Evolutionary conservation across 2,113 vertebrate species (phyloP), one percentile per base, ranked within the genome.

Genomic region (Odocoileus virginianus): DNA sequence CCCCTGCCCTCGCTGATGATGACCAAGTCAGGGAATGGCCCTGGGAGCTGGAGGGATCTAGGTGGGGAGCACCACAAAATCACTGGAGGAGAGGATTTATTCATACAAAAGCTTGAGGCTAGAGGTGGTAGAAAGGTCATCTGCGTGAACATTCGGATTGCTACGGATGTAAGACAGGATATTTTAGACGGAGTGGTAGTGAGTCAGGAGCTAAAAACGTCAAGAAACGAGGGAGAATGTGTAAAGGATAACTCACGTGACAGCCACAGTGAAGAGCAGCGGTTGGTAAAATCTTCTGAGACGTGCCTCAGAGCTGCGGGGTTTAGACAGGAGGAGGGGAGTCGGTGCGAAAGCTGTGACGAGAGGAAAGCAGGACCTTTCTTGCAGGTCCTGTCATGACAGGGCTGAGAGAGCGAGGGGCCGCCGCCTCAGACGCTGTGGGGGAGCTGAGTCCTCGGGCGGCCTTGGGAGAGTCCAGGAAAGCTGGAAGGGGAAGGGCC

Each of bases 201-300:
- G 94, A 95, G n/a, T 98, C 86, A 93, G 94, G 76, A 78, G 50
- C 89, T 93, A 91, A 97, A 91, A 58, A 0, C 6, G 45, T 36
- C 43, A 7, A 16, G 15, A 60, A 61, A 12, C 3, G 61, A 83
- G 28, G 74, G 78, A 28, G 87, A 78, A 13, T 83, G 30, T 21
- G 19, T 16, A 21, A 43, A 8, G n/a, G 25, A 8, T 30, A 7
- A 7, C 6, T 2, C 16, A 7, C 1, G 5, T 19, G 45, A 57
- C 33, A 52, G 11, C 40, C 16, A 9, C 55, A 28, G 5, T 17
- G 21, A 74, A 36, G 25, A 36, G 14, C 3, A 30, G 40, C 2
- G 30, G 76, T 12, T 14, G 55, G 10, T 40, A 2, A 9, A 21
- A 55, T 45, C 23, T 17, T 17, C 58, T 33, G 83, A 57, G 58